Evolutionary conservation across 2,888 invertebrate species (phyloP), one percentile per base, ranked within the genome.

Genomic region (Bursaphelenchus okinawaensis): DNA sequence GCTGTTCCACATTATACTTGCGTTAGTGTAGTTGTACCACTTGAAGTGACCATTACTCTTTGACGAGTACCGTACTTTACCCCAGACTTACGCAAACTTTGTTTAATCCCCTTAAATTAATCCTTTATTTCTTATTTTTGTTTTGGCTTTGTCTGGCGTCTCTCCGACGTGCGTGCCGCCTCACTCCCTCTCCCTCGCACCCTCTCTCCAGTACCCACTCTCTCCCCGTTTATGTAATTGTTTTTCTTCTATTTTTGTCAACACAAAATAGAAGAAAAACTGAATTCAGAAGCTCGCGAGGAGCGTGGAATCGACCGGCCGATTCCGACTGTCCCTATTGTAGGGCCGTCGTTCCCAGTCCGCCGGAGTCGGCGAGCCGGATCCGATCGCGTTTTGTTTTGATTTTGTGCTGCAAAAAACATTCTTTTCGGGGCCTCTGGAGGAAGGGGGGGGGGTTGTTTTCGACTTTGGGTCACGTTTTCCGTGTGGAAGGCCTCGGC

Each of bases 401-500:
- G 40, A 40, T 40, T 40, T n/a, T 40, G 16, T 40, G 40, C 40
- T 40, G 40, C 40, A 40, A 40, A 40, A 40, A 40, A 40, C 12
- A 40, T 40, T 40, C 40, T 40, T 40, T 4, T 40, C 16, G 40
- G 40, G 6, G 40, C 40, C n/a, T 40, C n/a, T n/a, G 29, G 57
- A 19, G 7, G 28, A 27, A 7, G n/a, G 55, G 55, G 26, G 9
- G 56, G 56, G 19, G 19, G 40, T 31, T 57, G 40, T 57, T 31
- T 28, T 57, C 57, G 57, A 31, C 57, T 31, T 31, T 28, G 29
- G 40, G 57, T 31, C 57, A 57, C 57, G 40, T 31, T 31, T 57
- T 20, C 19, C 57, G 27, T 26, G 26, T 22, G 26, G 57, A 28
- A 31, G 40, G 23, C 29, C 23, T 57, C 40, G 57, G 40, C 57